Conservation (phyloP, 2,113 vertebrate genomes). For the Halichoerus grypus region DNA sequence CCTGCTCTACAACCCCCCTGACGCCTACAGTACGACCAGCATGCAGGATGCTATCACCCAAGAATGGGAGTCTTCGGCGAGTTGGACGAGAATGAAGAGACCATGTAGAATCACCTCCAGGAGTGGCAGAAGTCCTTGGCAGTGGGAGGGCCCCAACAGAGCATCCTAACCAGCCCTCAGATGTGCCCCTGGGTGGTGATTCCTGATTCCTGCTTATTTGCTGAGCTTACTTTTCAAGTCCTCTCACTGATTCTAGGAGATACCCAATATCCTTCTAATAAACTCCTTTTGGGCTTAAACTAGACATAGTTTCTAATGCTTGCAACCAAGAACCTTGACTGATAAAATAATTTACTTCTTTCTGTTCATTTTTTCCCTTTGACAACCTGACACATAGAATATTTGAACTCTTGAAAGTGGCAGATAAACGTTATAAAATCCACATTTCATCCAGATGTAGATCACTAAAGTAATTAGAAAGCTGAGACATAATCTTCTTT, state of each 20-base stretch:
- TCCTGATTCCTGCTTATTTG: not conserved
- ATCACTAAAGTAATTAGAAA: conserved; percentile 52
- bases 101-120: not conserved
- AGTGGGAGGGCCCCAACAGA: not conserved
- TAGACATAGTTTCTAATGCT: conserved; percentile 9
- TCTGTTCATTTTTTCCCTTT: conserved; percentile 12
- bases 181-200: not conserved
- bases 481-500: not conserved
- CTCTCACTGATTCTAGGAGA: not conserved
- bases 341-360: conserved; percentile 48
- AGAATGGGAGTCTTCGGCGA: not conserved
- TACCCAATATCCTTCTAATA: conserved; percentile 13
- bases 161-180: not conserved
- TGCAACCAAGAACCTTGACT: conserved; percentile 1
- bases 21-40: not conserved
- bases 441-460: not conserved
- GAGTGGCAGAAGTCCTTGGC: not conserved
- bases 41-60: not conserved
- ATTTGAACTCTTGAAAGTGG: conserved; percentile 48
- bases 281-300: conserved; percentile 36
- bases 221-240: not conserved
- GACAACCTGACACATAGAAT: conserved; percentile 58
- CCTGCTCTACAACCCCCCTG: not conserved
- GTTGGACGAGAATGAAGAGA: not conserved
- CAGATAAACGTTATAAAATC: conserved; percentile 1